These are phyloP conservation scores for Anguilla obscura DNA, from an alignment of 2,797 vertebrate genomes.

Conservation along the genomic window DNA sequence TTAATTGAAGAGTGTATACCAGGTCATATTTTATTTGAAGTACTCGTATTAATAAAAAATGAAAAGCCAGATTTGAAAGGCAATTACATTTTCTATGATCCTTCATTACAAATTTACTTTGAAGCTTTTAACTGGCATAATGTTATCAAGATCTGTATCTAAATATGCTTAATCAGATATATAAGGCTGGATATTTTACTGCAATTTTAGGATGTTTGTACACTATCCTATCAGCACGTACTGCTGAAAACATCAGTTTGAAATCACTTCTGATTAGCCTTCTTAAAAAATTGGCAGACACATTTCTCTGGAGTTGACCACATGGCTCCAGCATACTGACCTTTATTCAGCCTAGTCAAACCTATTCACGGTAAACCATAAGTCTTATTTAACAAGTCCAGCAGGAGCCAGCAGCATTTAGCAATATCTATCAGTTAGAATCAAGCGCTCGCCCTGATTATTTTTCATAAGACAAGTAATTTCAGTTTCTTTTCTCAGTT, in stretches of 20 bases:
- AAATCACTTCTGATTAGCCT: not conserved
- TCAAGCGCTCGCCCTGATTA: not conserved
- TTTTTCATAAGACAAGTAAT: not conserved
- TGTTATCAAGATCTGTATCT: not conserved
- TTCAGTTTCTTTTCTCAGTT: not conserved
- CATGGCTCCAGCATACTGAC: not conserved
- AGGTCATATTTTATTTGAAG: not conserved
- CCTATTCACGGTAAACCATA: not conserved
- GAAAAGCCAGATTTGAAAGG: not conserved
- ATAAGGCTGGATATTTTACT: not conserved
- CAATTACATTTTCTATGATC: not conserved
- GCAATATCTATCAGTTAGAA: not conserved
- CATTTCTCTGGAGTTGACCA: not conserved
- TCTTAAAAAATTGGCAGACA: not conserved
- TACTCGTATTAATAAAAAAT: not conserved
- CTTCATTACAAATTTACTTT: not conserved
- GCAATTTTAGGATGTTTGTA: not conserved
- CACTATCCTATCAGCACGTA: not conserved
- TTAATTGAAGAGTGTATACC: not conserved
- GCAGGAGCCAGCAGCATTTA: not conserved
- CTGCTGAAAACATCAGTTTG: not conserved
- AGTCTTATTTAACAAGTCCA: not conserved
- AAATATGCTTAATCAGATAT: not conserved
- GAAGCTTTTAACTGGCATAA: conserved; percentile 5
- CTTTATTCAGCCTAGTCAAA: not conserved